A percentile compares a stretch with the other conserved stretches of the same genome.
phyloP scores from a whole-genome alignment of 2,888 invertebrate genomes.

The Rotaria socialis region DNA sequence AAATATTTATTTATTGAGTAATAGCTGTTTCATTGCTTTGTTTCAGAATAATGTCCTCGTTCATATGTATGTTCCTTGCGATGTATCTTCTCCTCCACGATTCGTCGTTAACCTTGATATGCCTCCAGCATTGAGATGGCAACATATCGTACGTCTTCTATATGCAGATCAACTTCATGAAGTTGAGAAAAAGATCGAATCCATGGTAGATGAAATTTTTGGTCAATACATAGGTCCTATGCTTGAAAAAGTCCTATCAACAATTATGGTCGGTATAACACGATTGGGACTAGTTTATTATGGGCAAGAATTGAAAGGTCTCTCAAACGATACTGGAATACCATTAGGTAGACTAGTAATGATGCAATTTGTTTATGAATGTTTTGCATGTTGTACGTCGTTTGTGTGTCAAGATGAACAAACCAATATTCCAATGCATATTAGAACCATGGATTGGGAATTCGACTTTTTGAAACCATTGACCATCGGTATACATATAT shows the following conservation, averaged over 20 bases:
- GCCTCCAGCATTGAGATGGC: neutral
- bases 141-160: neutral
- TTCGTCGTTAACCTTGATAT: constrained; percentile 24
- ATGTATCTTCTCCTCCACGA: constrained; percentile 21
- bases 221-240: neutral
- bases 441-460: constrained; percentile 33
- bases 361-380: constrained; percentile 33
- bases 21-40: no score
- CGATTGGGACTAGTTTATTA: constrained; percentile 27
- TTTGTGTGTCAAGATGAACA: neutral
- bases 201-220: neutral
- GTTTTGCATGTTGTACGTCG: constrained; percentile 34
- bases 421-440: neutral
- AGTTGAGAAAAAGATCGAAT: neutral
- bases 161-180: neutral
- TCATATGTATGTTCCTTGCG: neutral
- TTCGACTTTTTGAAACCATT: constrained; percentile 15
- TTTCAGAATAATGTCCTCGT: constrained; percentile 2
- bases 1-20: no score
- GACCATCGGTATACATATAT: neutral
- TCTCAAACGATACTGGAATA: constrained; percentile 6
- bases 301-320: constrained; percentile 18
- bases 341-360: constrained; percentile 17
- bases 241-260: neutral
- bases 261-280: constrained; percentile 13